These are phyloP conservation scores for Ardeotis arabs DNA, from an alignment of 2,113 vertebrate genomes.

Conservation along the genomic window DNA sequence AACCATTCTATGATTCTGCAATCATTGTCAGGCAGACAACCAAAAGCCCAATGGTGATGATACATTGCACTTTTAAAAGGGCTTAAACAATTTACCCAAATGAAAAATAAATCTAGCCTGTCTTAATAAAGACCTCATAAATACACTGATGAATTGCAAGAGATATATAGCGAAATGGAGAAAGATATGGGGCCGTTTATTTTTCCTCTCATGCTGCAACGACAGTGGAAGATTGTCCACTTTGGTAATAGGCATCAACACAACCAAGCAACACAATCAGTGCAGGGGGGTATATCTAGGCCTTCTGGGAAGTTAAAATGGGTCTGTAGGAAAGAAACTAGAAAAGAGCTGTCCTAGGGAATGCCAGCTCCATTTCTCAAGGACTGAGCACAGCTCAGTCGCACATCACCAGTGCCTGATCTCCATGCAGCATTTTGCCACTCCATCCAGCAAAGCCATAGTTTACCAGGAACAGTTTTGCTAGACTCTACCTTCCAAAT, in stretches of 20 bases:
- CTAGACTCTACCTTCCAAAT: background rate
- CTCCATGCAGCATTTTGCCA: background rate
- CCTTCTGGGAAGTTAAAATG: background rate
- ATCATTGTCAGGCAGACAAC: slow-evolving; percentile 50
- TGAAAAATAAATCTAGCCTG: slow-evolving; percentile 56
- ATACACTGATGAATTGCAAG: slow-evolving; percentile 44
- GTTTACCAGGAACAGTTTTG: background rate
- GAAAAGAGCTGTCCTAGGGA: background rate
- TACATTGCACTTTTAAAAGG: slow-evolving; percentile 37
- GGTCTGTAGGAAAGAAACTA: background rate
- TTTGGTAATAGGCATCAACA: background rate
- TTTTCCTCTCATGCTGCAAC: background rate
- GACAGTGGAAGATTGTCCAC: background rate
- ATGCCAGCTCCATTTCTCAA: background rate
- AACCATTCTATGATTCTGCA: too few relatives aligned
- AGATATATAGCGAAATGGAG: background rate
- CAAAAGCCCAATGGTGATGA: slow-evolving; percentile 3
- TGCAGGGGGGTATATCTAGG: background rate
- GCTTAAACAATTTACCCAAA: slow-evolving; percentile 55
- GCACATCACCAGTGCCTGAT: fast-evolving
- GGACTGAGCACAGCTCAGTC: background rate
- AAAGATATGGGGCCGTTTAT: background rate
- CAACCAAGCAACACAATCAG: background rate
- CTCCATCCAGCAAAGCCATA: background rate
- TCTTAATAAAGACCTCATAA: slow-evolving; percentile 64